Base-by-base conservation (phyloP, 2,797 vertebrate species). In the Myioborus melanocephalus region DNA sequence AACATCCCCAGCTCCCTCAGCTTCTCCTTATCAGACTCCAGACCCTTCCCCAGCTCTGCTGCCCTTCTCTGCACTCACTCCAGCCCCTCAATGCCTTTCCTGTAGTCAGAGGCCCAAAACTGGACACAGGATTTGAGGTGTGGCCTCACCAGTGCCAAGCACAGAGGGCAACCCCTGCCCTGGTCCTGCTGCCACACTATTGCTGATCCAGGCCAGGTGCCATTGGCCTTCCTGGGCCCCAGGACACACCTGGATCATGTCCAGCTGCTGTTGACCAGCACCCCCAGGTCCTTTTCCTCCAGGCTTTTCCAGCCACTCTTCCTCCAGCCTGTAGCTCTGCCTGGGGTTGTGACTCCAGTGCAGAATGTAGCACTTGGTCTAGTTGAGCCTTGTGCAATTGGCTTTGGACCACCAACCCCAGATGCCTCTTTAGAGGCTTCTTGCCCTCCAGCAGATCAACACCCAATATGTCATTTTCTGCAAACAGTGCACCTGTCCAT, bases 1-100 rank as follows among this genome's bases (percentile, higher is more conserved):
- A 73, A 32, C 24, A 60, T 2, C 11, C 34, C 16, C 34, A 47
- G 46, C 8, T 59, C 17, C 12, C 2, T 9, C 35, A 73, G 12
- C 14, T 37, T 2, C 21, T 56, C 18, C 28, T 55, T 7, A 14
- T 11, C 34, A 27, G 4, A 12, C 20, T 43, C 65, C 80, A 78
- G 14, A 59, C 15, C 15, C 26, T 46, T 44, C 14, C 3, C 14
- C 43, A 56, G 18, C 24, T 27, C 56, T 0, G 0, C 0, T 68
- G 0, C 23, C 34, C 47, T 43, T 61, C 32, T 9, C 34, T 79
- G 66, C 2, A 79, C 34, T 5, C 0, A 0, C 27, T 43, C 35
- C 60, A 79, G 14, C 23, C 8, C 47, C 66, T n/a, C 41, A 41
- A 10, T 3, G 11, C 4, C 30, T 24, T 19, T 32, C 13, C 9